Base-by-base conservation (phyloP, 2,797 vertebrate species). In the Melanotaenia parkinsoni region DNA sequence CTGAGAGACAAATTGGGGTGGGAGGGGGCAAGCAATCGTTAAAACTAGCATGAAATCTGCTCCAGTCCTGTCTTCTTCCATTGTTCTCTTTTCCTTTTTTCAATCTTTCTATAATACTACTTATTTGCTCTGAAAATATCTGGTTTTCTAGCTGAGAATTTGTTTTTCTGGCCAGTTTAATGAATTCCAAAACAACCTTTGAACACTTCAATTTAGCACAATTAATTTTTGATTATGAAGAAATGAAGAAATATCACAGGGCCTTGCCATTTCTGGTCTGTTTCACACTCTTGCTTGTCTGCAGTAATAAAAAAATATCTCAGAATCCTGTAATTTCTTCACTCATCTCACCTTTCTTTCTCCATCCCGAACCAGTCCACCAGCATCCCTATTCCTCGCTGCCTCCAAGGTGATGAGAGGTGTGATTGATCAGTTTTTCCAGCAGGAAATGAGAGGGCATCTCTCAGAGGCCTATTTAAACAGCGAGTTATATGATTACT, bases 401-500 rank as follows among this genome's bases (percentile, higher is more conserved):
- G 40, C 58, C 79, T 78, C 74, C 35, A 2, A 77, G 79, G 85
- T 81, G 86, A 86, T 70, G 89, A 92, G 88, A 86, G 82, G 74
- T 60, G 80, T 86, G 85, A 93, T 89, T 84, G 90, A 92, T 89
- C 86, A 90, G 86, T 74, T 91, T 91, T 91, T 91, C 88, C 89
- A 89, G 61, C 77, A 90, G 84, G 87, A 93, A 93, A 92, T 88
- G 89, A 92, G 88, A 89, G 84, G 88, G 86, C 89, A 86, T 92
- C 89, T 91, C 88, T 83, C 85, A 69, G 84, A 89, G 89, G 89
- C 69, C 91, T 87, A 83, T 91, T 90, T 82, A 90, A 90, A 91
- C 85, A 83, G 77, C 63, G 3, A 68, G 63, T 82, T 86, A 54
- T 73, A 86, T 1, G 75, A 70, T 92, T 91, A 88, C 91, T 56